Evolutionary conservation across 2,113 vertebrate genomes (phyloP), one percentile per base, ranked within the genome.

Genomic region (Cephalophus harveyi): DNA sequence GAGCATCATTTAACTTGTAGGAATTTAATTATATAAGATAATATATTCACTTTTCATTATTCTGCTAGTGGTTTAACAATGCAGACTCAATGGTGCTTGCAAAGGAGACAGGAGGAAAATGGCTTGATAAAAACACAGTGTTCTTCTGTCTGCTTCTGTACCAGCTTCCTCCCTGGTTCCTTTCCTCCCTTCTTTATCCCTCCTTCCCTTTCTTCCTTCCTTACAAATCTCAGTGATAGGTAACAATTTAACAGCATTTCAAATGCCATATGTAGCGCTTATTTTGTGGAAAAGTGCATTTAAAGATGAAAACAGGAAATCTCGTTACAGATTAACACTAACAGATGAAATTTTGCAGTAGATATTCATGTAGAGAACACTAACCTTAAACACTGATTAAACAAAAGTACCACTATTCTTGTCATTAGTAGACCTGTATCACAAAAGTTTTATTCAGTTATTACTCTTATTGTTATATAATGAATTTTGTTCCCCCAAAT

Each of bases 21-120:
- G 30, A 89, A 97, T 97, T 89, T 94, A 96, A 94, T 97, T 96
- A 59, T 91, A 55, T 91, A 81, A 40, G 36, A 84, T 59, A 96
- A 91, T 60, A 33, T 71, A 91, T 78, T 95, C 84, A 27, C 13
- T 85, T 95, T 88, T 91, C 59, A 88, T 93, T 91, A 78, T 60
- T 86, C 50, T 86, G 57, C 43, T 94, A 54, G 57, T 93, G 25
- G 48, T 82, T 93, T 57, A 89, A 81, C 67, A 88, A 81, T 36
- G 48, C 55, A 54, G 54, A 40, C 21, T 97, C 59, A 88, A 36
- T 40, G 54, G 67, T 89, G 78, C 52, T 96, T 97, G n/a, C n/a
- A 81, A 43, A 83, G 62, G 36, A 89, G 33, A 67, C 27, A 60
- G 48, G 28, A 79, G 21, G 48, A 82, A 86, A 83, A 89, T 59